Base-by-base conservation (phyloP, 2,797 vertebrate species). In the Micromesistius poutassou region DNA sequence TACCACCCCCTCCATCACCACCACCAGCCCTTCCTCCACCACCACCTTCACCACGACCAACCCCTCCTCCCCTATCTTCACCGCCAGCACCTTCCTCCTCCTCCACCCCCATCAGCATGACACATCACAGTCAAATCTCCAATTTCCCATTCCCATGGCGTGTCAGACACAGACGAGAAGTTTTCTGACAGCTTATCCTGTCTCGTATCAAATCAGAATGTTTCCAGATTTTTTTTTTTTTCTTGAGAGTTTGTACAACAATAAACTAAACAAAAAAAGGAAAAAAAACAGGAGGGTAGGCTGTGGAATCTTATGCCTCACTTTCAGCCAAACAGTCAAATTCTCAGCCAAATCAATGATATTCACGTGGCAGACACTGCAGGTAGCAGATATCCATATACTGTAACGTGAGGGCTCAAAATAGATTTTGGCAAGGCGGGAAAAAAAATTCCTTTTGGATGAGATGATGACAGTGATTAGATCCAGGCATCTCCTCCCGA, bases 401-500 rank as follows among this genome's bases (percentile, higher is more conserved):
- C 79, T 88, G 84, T 86, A 88, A 82, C 85, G 85, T 90, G 79
- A 35, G 12, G 79, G 10, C 79, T 83, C 86, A 74, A 68, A 35
- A 36, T 35, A 42, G 31, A 12, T 42, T n/a, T 12, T 72, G 76
- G 10, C 62, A 8, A 33, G 74, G 78, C 62, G n/a, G 2, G 62
- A 50, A 50, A 50, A 50, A 68, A 68, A 75, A 81, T n/a, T 83
- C 73, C 76, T 84, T 83, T 77, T 71, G 78, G 81, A 84, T 87
- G 87, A 88, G 77, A 68, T 85, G 89, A 90, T 82, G 81, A 82
- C 88, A 86, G 74, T 87, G 87, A 90, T 91, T 83, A 85, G 82
- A 83, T 82, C 82, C 84, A 81, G 81, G 80, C 80, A 74, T 87
- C 85, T 84, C 66, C 80, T 88, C 78, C 81, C 74, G 80, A 86